These are phyloP conservation scores for Thereva unica DNA, from an alignment of 2,888 invertebrate genomes.

Conservation along the genomic window DNA sequence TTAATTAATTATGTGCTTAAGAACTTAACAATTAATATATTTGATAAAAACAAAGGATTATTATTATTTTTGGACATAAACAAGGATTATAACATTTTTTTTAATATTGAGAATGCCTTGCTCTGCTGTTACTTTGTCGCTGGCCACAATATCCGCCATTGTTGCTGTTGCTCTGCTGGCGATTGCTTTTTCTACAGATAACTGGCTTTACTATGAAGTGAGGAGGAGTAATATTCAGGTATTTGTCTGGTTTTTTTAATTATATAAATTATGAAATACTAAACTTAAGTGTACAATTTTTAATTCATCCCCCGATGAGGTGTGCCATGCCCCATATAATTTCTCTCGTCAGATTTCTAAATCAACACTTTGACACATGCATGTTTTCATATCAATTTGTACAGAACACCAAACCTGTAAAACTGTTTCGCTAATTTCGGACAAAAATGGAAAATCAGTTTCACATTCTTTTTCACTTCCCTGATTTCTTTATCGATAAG, in stretches of 20 bases:
- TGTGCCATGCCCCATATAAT: no score
- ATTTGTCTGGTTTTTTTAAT: constrained; percentile 45
- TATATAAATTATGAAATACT: no score
- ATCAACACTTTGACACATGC: no score
- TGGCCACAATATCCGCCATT: constrained; percentile 94
- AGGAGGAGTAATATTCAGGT: constrained; percentile 87
- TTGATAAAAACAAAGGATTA: not conserved
- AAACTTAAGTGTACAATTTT: no score
- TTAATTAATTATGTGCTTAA: constrained; percentile 21
- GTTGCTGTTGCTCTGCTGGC: constrained; percentile 90
- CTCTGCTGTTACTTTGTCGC: constrained; percentile 91
- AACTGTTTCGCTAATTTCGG: no score
- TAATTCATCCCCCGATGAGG: no score
- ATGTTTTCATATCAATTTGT: no score
- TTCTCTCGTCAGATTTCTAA: no score
- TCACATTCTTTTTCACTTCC: no score
- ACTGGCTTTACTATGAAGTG: constrained; percentile 94
- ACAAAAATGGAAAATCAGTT: no score
- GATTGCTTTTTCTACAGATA: constrained; percentile 94
- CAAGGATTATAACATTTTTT: not conserved
- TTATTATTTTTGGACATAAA: not conserved
- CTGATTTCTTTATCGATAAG: no score
- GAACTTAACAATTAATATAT: not conserved
- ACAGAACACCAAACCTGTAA: no score
- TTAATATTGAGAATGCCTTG: constrained; percentile 94